Conservation (phyloP, 2,797 vertebrate species). For the Bucorvus abyssinicus region DNA sequence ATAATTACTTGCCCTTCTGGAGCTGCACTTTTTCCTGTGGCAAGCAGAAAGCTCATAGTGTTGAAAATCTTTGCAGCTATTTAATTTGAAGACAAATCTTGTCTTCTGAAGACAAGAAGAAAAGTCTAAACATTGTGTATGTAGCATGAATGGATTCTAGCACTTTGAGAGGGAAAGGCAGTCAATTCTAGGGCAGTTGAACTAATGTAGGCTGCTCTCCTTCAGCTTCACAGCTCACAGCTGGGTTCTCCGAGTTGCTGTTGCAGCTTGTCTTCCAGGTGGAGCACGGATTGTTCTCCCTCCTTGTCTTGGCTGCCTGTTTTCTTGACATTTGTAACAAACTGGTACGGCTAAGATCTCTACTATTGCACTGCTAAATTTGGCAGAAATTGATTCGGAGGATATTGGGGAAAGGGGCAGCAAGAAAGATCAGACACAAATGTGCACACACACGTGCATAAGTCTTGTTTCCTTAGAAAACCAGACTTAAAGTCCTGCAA, state of each 20-base stretch:
- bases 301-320: neutral
- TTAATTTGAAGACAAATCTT: neutral
- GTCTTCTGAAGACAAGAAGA: neutral
- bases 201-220: neutral
- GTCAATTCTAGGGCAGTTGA: neutral
- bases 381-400: neutral
- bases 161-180: neutral
- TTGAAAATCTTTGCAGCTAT: neutral
- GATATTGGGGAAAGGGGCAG: neutral
- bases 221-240: neutral
- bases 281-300: neutral
- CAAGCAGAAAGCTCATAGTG: neutral
- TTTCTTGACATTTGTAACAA: neutral
- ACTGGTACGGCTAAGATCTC: neutral
- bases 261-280: neutral
- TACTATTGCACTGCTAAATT: neutral
- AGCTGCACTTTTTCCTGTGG: neutral
- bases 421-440: neutral
- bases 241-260: neutral
- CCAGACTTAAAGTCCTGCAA: neutral
- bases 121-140: neutral
- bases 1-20: neutral
- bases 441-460: fast-evolving
- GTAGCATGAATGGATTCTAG: neutral
- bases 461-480: too few relatives aligned